Evolutionary conservation across 2,113 vertebrate genomes (phyloP).

Genomic region (Lophius piscatorius): DNA sequence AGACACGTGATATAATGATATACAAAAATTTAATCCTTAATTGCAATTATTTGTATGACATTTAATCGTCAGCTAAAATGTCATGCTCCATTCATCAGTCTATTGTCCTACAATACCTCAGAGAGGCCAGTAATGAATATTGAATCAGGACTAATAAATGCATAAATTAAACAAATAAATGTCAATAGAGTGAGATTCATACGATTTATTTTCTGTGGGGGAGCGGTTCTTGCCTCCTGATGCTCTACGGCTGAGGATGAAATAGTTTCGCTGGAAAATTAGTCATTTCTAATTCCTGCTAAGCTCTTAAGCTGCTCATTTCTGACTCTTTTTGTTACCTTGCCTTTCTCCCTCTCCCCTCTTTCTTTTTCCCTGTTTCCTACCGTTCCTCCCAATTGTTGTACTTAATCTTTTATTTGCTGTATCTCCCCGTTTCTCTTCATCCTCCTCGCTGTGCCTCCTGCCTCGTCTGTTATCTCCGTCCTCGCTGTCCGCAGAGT

Average conservation of each 20-base stretch:
- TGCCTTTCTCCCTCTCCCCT: slow-evolving; percentile 31
- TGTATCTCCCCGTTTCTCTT: background rate
- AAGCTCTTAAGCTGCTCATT: slow-evolving; percentile 78
- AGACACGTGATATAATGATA: too few relatives aligned
- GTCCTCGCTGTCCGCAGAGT: slow-evolving; percentile 15
- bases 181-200: slow-evolving; percentile 24
- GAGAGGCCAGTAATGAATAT: slow-evolving; percentile 30
- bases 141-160: slow-evolving; percentile 17
- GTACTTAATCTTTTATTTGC: background rate
- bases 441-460: background rate
- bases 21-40: too few relatives aligned
- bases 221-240: background rate
- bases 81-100: too few relatives aligned
- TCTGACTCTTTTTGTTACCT: slow-evolving; percentile 68
- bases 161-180: too few relatives aligned
- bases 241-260: slow-evolving; percentile 21
- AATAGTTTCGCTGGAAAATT: slow-evolving; percentile 62
- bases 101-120: slow-evolving; percentile 10
- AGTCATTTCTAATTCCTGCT: slow-evolving; percentile 56
- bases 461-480: slow-evolving; percentile 15
- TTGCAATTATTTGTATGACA: too few relatives aligned
- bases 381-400: background rate
- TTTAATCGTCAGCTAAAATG: too few relatives aligned
- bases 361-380: slow-evolving; percentile 3
- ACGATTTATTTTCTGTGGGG: slow-evolving; percentile 45